Conservation (phyloP, 2,888 invertebrate genomes). For the Phytoseiulus persimilis region DNA sequence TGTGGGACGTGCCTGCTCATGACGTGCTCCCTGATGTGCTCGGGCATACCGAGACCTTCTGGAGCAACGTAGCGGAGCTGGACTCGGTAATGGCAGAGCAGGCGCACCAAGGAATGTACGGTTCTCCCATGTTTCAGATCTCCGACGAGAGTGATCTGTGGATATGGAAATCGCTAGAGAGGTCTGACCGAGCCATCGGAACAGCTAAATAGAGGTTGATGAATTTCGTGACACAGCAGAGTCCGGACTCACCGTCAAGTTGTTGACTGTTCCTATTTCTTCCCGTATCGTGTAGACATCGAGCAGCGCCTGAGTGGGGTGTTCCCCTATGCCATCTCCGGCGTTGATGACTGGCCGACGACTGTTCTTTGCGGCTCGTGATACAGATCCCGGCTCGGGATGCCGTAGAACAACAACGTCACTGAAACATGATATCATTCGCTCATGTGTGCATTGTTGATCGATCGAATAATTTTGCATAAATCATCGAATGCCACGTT, state of each 20-base stretch:
- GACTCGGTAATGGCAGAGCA: conserved; percentile 87
- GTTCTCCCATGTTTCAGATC: conserved; percentile 96
- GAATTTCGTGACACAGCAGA: not conserved
- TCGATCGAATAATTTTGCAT: no score
- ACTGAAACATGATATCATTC: conserved; percentile 57
- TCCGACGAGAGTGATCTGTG: conserved; percentile 87
- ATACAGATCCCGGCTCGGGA: conserved; percentile 80
- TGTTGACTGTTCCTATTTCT: conserved; percentile 97
- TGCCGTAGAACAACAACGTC: conserved; percentile 90
- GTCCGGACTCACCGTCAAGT: conserved; percentile 60
- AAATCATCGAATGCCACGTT: no score
- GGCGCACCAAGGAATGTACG: conserved; percentile 87
- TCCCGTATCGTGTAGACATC: conserved; percentile 97
- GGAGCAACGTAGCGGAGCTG: conserved; percentile 86
- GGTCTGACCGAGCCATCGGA: not conserved
- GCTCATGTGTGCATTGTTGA: no score
- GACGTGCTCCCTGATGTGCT: conserved; percentile 70
- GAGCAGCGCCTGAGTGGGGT: conserved; percentile 92
- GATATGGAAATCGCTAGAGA: conserved; percentile 31
- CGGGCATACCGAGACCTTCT: conserved; percentile 77
- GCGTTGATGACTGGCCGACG: conserved; percentile 92
- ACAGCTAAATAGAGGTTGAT: no score
- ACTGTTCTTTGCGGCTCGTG: conserved; percentile 69
- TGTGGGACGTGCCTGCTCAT: conserved; percentile 62
- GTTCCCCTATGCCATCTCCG: conserved; percentile 93